Conservation (phyloP, 2,888 invertebrate species). For the Eilema depressum region DNA sequence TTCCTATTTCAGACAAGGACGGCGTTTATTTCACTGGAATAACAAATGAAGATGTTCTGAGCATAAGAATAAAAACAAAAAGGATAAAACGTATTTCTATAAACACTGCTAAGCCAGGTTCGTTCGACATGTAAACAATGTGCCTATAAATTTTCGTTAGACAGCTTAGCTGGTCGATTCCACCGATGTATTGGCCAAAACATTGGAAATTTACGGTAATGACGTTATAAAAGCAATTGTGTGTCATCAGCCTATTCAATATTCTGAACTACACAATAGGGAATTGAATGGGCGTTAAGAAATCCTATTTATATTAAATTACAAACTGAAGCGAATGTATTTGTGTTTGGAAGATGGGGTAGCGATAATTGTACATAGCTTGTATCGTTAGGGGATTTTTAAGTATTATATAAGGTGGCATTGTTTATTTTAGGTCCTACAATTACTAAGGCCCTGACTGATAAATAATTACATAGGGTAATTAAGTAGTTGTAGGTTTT, state of each 20-base stretch:
- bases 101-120: slow-evolving; percentile 45
- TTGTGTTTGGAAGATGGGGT: background rate
- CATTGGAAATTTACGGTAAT: slow-evolving; percentile 51
- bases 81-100: slow-evolving; percentile 41
- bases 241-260: slow-evolving; percentile 49
- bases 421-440: too few species aligned
- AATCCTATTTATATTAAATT: slow-evolving; percentile 13
- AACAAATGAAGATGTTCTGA: slow-evolving; percentile 49
- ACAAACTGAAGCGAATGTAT: background rate
- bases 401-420: too few species aligned
- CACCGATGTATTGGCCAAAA: slow-evolving; percentile 42
- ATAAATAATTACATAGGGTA: too few species aligned
- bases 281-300: slow-evolving; percentile 29
- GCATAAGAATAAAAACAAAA: slow-evolving; percentile 45
- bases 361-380: background rate
- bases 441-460: too few species aligned
- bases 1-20: slow-evolving; percentile 29
- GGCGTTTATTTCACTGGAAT: slow-evolving; percentile 33
- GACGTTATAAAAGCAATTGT: slow-evolving; percentile 50
- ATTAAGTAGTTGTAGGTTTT: too few species aligned
- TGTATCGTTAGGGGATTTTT: background rate
- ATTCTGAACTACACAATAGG: slow-evolving; percentile 39
- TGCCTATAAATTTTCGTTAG: slow-evolving; percentile 51
- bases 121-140: slow-evolving; percentile 53
- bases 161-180: slow-evolving; percentile 53